Percentiles rank a stretch among this genome's conserved stretches.
Evolutionary conservation across 2,797 vertebrate genomes (phyloP).

Genomic region (Leptoclinus maculatus): DNA sequence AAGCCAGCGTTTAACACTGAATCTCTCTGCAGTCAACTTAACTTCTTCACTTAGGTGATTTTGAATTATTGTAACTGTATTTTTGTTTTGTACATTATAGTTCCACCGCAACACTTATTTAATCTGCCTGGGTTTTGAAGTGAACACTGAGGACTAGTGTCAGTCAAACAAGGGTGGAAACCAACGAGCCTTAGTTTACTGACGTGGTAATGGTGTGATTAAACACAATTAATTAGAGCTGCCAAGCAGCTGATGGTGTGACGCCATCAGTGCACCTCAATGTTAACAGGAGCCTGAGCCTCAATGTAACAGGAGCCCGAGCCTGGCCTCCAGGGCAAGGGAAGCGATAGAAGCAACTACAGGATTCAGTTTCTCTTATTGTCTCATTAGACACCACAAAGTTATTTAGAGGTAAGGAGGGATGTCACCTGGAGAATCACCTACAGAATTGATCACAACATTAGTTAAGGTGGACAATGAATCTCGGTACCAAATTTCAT

Average conservation of each 20-base stretch:
- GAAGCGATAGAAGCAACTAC: slow-evolving; percentile 68
- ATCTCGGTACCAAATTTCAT: no score
- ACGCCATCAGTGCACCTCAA: slow-evolving; percentile 21
- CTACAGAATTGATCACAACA: neutral
- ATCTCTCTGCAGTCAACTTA: neutral
- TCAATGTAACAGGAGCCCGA: slow-evolving; percentile 51
- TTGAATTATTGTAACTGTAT: neutral
- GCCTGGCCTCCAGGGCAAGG: slow-evolving; percentile 42
- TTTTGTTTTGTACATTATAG: neutral
- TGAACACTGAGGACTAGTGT: neutral
- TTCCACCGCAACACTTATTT: neutral
- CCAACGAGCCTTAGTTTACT: slow-evolving; percentile 32
- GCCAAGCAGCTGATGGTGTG: slow-evolving; percentile 9
- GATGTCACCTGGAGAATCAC: slow-evolving; percentile 4
- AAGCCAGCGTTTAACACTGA: neutral
- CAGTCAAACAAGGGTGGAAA: slow-evolving; percentile 34
- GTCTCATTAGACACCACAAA: slow-evolving; percentile 41
- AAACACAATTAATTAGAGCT: slow-evolving; percentile 53
- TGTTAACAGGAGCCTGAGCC: no score
- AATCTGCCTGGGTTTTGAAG: neutral
- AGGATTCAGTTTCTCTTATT: slow-evolving; percentile 58
- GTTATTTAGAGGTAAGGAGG: slow-evolving; percentile 6
- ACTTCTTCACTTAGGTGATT: neutral
- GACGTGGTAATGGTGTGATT: slow-evolving; percentile 45
- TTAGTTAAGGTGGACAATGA: no score